Evolutionary conservation across 2,888 invertebrate species (phyloP).

Genomic region (Aquatica leii): DNA sequence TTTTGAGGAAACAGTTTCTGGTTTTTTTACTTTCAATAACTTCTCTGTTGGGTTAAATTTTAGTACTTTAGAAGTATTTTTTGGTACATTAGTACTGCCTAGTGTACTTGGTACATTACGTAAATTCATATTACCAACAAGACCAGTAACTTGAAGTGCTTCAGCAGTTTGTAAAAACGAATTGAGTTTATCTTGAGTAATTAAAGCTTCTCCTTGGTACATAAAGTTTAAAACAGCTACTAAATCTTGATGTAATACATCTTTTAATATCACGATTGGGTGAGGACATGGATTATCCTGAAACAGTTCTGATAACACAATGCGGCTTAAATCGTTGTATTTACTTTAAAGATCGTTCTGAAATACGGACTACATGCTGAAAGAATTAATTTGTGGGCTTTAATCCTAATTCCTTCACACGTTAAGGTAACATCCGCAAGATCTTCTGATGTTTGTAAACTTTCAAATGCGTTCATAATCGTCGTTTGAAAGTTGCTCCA

Average conservation of each 20-base stretch:
- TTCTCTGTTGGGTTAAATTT: not conserved
- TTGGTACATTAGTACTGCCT: not conserved
- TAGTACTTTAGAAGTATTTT: conserved; percentile 10
- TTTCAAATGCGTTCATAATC: conserved; percentile 74
- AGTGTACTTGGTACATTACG: conserved; percentile 27
- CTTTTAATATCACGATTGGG: conserved; percentile 76
- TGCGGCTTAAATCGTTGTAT: no score
- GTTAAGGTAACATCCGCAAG: conserved; percentile 77
- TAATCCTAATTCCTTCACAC: conserved; percentile 75
- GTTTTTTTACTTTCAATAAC: not conserved
- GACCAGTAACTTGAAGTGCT: conserved; percentile 72
- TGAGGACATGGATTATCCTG: conserved; percentile 79
- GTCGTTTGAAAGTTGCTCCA: conserved; percentile 79
- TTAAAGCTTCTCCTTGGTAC: conserved; percentile 77
- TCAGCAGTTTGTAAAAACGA: conserved; percentile 74
- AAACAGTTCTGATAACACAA: conserved; percentile 46
- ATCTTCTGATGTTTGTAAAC: conserved; percentile 73
- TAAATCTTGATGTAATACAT: conserved; percentile 72
- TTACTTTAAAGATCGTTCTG: conserved; percentile 76
- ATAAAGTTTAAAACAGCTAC: conserved; percentile 74
- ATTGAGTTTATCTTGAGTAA: conserved; percentile 71
- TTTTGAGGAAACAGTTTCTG: not conserved
- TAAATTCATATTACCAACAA: conserved; percentile 57
- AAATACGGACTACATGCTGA: conserved; percentile 81
- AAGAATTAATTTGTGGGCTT: conserved; percentile 78